Base-by-base conservation (phyloP, 1,140 invertebrate genomes). In the Ceratitis capitata region DNA sequence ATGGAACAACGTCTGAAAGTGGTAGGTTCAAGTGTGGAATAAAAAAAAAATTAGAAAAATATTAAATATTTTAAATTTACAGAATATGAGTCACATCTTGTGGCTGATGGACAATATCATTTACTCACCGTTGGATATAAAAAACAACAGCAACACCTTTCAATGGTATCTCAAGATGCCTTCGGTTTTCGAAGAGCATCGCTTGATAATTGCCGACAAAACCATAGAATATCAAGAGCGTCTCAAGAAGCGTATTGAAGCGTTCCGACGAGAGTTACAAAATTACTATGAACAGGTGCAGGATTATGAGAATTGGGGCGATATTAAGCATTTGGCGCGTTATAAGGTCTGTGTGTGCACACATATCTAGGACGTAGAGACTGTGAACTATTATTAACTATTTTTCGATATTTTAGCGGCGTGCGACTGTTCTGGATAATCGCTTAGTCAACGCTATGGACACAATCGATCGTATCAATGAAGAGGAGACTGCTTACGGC, bases 381-480 rank as follows among this genome's bases (percentile, higher is more conserved):
- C n/a, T n/a, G n/a, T n/a, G n/a, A n/a, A n/a, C n/a, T n/a, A n/a
- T n/a, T n/a, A n/a, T 23, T 45, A 42, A 26, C 6, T 2, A 45
- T 42, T 45, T 45, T 7, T 26, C 12, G 12, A 64, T 19, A 32
- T 69, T 69, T 10, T 39, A 78, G 39, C 95, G 95, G 51, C 96
- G 97, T 85, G 96, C 97, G 1, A 94, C 94, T 14, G 92, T 94
- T 53, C 90, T 99, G 0, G 95, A 98, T 89, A 93, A 95, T 83
- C 92, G 94, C 85, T 91, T 96, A 86, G 89, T 94, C 0, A 88
- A 88, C 7, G 98, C 97, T 12, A 94, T 97, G 89, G 94, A 95
- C 53, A 96, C 94, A 87, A 98, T 98, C 85, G 96, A 98, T 88
- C 93, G 95, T 84, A 98, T 99, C 87, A 99, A 99, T 91, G 95